phyloP scores from a whole-genome alignment of 2,888 invertebrate genomes.

The Meliscaeva auricollis region DNA sequence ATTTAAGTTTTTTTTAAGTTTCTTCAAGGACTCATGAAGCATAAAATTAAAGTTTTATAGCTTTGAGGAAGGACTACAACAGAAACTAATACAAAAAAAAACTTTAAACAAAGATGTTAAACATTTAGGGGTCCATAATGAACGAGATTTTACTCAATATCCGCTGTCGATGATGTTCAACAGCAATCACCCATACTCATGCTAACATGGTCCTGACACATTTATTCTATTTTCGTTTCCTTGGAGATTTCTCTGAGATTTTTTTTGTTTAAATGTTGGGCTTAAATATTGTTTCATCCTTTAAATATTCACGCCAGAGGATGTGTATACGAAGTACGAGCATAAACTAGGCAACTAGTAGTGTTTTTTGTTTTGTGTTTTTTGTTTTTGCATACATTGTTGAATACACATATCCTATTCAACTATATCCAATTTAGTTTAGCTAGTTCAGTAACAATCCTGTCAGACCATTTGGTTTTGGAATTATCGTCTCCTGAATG shows the following conservation, averaged over 20 bases:
- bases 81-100: not conserved
- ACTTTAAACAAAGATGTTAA: not conserved
- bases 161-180: slow-evolving; percentile 12
- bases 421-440: slow-evolving; percentile 54
- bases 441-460: slow-evolving; percentile 42
- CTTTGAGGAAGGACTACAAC: not conserved
- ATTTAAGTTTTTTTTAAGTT: slow-evolving; percentile 6
- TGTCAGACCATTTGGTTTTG: slow-evolving; percentile 59
- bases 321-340: not conserved
- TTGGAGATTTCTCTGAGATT: not conserved
- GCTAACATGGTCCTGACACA: not conserved
- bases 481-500: slow-evolving; percentile 65
- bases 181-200: slow-evolving; percentile 38
- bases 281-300: not conserved
- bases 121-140: too few relatives aligned
- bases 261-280: not conserved
- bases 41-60: not conserved
- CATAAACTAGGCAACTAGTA: slow-evolving; percentile 4
- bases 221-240: not conserved
- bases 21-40: slow-evolving; percentile 16
- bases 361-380: slow-evolving; percentile 2
- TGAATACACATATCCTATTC: slow-evolving; percentile 4
- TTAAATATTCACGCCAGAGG: not conserved
- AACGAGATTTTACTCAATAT: too few relatives aligned
- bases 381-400: slow-evolving; percentile 8